Base-by-base conservation (phyloP, 2,888 invertebrate genomes). In the Hypena proboscidalis region DNA sequence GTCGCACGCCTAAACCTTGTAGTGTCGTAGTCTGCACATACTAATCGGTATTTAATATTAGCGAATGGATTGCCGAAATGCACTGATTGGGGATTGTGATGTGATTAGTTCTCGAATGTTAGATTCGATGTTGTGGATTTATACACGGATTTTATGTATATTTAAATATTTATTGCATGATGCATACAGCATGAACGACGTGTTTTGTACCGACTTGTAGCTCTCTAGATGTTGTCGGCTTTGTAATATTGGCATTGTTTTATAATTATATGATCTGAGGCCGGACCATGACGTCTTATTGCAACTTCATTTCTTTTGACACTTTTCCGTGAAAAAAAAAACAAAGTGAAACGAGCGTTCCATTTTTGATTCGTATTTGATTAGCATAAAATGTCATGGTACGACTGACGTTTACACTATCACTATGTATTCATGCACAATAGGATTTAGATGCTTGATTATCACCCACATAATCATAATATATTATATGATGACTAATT, bases 21-120 rank as follows among this genome's bases (percentile, higher is more conserved):
- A 88, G 87, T 80, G 72, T 51, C 53, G 67, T 89, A 90, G 86
- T 76, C 74, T 80, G 90, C 90, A 90, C 90, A 80, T 83, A 89
- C 89, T 90, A 89, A 90, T 88, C 77, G 83, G 80, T 81, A 72
- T 78, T 80, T 83, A 83, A 80, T 74, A 70, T 72, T 76, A 74
- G 77, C 70, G 69, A 80, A 77, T 77, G 74, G 76, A 77, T 70
- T 71, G 72, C 70, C 72, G 50, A 65, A 69, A 62, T 65, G 51
- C 70, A 66, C 66, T 60, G 72, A 71, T 65, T 71, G 67, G 72
- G 67, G 61, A 65, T 65, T 67, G 63, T 65, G 59, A 66, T 54
- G 52, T 57, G 54, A 55, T 64, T 67, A 64, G 60, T 60, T 47
- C 42, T 60, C 52, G 63, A 58, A 55, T 63, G 51, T 48, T 63